Percentiles rank a stretch among this genome's conserved stretches.
Evolutionary conservation across 2,888 invertebrate genomes (phyloP).

Genomic region (Rugalucina vietnamica): DNA sequence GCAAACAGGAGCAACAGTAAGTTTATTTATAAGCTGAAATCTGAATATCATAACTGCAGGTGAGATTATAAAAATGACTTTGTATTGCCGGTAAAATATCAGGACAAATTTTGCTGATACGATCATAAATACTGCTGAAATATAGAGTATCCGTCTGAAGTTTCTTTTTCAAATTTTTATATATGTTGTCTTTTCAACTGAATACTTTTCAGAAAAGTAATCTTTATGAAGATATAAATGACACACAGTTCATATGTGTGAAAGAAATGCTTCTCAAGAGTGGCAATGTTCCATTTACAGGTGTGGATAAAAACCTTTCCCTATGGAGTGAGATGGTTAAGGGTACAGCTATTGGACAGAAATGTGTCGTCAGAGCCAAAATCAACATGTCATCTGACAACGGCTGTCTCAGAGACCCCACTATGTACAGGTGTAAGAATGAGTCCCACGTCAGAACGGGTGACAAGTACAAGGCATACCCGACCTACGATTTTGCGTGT

Average conservation of each 20-base stretch:
- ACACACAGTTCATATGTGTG: too few relatives aligned
- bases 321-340: slow-evolving; percentile 98
- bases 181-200: too few relatives aligned
- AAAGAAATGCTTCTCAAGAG: too few relatives aligned
- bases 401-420: slow-evolving; percentile 98
- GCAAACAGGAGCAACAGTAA: slow-evolving; percentile 93
- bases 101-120: too few relatives aligned
- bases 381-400: slow-evolving; percentile 98
- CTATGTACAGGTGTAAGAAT: slow-evolving; percentile 98
- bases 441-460: slow-evolving; percentile 97
- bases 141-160: too few relatives aligned
- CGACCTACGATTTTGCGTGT: slow-evolving; percentile 99
- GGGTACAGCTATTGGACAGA: slow-evolving; percentile 91
- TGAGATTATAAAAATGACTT: too few relatives aligned
- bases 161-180: too few relatives aligned
- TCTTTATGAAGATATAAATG: too few relatives aligned
- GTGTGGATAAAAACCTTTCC: slow-evolving; percentile 91
- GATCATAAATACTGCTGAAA: too few relatives aligned
- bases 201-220: too few relatives aligned
- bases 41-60: not conserved
- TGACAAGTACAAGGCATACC: slow-evolving; percentile 98
- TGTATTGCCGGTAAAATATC: too few relatives aligned
- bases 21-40: too few relatives aligned
- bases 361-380: slow-evolving; percentile 97
- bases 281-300: slow-evolving; percentile 84